phyloP scores from a whole-genome alignment of 2,888 invertebrate species.

The Drosophila meridiana region DNA sequence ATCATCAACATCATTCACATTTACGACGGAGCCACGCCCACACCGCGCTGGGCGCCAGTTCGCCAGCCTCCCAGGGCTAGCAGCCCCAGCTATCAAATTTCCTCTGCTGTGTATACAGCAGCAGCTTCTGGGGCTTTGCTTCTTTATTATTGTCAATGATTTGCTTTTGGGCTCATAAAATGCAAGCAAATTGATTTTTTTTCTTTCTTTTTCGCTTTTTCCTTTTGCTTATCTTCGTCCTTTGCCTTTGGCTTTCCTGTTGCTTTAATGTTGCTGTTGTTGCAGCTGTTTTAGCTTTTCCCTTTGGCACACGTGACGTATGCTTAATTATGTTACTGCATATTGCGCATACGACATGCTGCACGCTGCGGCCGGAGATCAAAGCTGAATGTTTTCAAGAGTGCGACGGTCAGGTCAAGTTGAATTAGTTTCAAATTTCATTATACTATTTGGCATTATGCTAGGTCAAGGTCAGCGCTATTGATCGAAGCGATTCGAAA shows the following conservation, averaged over 20 bases:
- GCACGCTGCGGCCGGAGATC: conserved; percentile 13
- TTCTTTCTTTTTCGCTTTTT: conserved; percentile 37
- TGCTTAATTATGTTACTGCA: conserved; percentile 53
- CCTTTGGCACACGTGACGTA: conserved; percentile 48
- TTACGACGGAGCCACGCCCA: conserved; percentile 63
- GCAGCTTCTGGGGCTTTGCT: conserved; percentile 26
- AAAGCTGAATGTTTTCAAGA: conserved; percentile 5
- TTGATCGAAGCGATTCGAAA: neutral
- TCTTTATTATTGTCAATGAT: conserved; percentile 79
- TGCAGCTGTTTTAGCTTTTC: conserved; percentile 2
- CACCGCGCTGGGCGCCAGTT: neutral
- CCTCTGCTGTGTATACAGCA: neutral
- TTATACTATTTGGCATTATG: neutral
- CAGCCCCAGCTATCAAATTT: neutral
- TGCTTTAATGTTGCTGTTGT: neutral
- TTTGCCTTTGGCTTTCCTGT: conserved; percentile 15
- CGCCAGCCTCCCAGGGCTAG: neutral
- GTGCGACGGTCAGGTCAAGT: neutral
- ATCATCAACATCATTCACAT: conserved; percentile 79
- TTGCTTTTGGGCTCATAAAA: conserved; percentile 77
- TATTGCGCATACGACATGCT: conserved; percentile 49
- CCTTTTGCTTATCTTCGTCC: conserved; percentile 5
- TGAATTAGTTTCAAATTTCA: neutral
- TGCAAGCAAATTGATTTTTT: conserved; percentile 76
- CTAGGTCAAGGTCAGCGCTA: neutral